These are phyloP conservation scores for Drosophila testacea DNA, from an alignment of 2,888 invertebrate species.

Conservation along the genomic window DNA sequence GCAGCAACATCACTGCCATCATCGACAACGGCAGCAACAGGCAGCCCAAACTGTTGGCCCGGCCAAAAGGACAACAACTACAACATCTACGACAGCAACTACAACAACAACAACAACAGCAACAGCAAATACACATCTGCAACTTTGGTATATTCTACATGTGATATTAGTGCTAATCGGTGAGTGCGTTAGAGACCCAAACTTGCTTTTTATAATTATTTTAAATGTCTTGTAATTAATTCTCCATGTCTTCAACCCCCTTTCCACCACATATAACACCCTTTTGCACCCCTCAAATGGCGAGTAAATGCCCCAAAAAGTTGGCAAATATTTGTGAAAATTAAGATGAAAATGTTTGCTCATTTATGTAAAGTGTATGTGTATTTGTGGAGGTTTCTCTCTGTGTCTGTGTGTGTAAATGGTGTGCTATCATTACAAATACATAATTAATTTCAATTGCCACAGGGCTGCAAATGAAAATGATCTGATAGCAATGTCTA, in stretches of 20 bases:
- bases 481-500: conserved; percentile 4
- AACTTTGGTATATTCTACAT: conserved; percentile 83
- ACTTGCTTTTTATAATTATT: conserved; percentile 43
- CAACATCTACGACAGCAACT: conserved; percentile 11
- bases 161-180: conserved; percentile 84
- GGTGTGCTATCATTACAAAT: conserved; percentile 15
- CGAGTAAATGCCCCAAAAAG: conserved; percentile 39
- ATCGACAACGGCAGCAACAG: conserved; percentile 58
- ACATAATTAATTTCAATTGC: conserved; percentile 42
- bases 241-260: neutral
- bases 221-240: conserved; percentile 56
- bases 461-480: conserved; percentile 3
- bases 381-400: neutral
- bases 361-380: conserved; percentile 33
- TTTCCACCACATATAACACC: too few relatives aligned
- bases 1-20: conserved; percentile 34
- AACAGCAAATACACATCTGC: conserved; percentile 56
- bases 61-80: conserved; percentile 43
- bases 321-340: conserved; percentile 47
- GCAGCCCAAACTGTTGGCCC: conserved; percentile 43
- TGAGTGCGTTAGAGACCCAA: conserved; percentile 63
- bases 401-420: conserved; percentile 6
- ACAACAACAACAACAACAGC: conserved; percentile 21
- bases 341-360: conserved; percentile 49
- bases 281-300: conserved; percentile 5